Evolutionary conservation across 2,797 vertebrate genomes (phyloP).

Genomic region (Enoplosus armatus): DNA sequence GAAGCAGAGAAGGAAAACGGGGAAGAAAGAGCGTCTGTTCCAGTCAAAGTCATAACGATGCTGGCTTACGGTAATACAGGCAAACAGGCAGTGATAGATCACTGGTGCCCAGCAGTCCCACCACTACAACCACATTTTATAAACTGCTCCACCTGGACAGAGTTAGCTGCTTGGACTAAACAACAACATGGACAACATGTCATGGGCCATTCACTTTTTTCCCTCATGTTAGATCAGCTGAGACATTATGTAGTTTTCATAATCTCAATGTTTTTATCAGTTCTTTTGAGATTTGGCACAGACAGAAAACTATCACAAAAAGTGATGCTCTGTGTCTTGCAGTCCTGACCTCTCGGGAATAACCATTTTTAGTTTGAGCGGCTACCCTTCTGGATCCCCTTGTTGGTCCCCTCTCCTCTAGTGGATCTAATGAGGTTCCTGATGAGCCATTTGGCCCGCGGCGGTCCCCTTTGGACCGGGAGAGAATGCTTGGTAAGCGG

Average conservation of each 20-base stretch:
- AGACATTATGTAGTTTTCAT: neutral
- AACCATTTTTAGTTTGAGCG: neutral
- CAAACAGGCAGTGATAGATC: slow-evolving; percentile 65
- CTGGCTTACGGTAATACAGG: slow-evolving; percentile 61
- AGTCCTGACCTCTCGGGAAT: neutral
- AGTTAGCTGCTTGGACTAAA: slow-evolving; percentile 66
- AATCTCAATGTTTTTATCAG: neutral
- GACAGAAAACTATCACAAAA: neutral
- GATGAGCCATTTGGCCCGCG: slow-evolving; percentile 41
- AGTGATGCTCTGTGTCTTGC: neutral
- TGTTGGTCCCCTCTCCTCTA: slow-evolving; percentile 10
- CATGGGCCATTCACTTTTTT: slow-evolving; percentile 40
- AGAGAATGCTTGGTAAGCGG: slow-evolving; percentile 21
- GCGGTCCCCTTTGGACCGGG: slow-evolving; percentile 9
- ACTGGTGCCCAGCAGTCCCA: slow-evolving; percentile 80
- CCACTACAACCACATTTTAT: slow-evolving; percentile 77
- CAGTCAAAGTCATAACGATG: slow-evolving; percentile 56
- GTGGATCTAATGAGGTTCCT: neutral
- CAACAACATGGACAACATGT: slow-evolving; percentile 60
- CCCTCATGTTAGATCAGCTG: slow-evolving; percentile 28
- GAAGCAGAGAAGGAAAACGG: slow-evolving; percentile 6
- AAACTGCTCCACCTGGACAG: slow-evolving; percentile 77
- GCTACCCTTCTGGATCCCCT: neutral
- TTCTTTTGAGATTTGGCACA: neutral
- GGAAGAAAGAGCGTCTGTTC: slow-evolving; percentile 48